Percentiles rank a stretch among this genome's conserved stretches.
phyloP scores from a whole-genome alignment of 2,797 vertebrate species.

The Lacerta bilineata region DNA sequence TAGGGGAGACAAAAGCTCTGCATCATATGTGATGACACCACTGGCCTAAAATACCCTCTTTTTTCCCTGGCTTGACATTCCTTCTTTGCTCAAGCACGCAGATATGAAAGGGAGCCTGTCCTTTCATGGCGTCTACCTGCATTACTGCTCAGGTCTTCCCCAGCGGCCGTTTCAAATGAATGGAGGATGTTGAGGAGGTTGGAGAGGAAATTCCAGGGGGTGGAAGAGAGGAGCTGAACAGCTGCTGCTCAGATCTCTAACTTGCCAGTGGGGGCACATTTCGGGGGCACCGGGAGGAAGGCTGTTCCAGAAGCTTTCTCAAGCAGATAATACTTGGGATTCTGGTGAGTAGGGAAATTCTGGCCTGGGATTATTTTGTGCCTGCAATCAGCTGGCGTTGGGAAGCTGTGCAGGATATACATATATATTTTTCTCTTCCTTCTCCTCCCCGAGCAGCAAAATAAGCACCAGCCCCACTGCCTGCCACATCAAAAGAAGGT shows the following conservation, averaged over 20 bases:
- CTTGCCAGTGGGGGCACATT: neutral
- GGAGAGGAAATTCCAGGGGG: neutral
- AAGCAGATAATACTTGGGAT: neutral
- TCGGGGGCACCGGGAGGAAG: neutral
- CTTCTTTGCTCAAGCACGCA: neutral
- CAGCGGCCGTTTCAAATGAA: neutral
- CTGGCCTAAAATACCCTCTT: neutral
- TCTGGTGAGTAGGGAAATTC: neutral
- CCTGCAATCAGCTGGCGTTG: neutral
- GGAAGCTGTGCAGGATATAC: neutral
- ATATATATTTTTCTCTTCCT: neutral
- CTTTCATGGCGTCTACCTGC: too few species aligned
- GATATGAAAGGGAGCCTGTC: neutral
- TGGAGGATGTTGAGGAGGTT: neutral
- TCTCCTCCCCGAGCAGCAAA: neutral
- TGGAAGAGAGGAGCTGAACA: neutral
- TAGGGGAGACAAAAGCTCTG: neutral
- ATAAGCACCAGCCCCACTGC: neutral
- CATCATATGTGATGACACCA: neutral
- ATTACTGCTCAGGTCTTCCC: neutral
- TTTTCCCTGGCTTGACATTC: neutral
- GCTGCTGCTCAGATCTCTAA: neutral
- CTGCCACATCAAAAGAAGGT: neutral
- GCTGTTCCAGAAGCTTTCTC: neutral
- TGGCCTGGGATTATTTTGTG: neutral